Base-by-base conservation (phyloP, 2,797 vertebrate species). In the Siniperca obscura region DNA sequence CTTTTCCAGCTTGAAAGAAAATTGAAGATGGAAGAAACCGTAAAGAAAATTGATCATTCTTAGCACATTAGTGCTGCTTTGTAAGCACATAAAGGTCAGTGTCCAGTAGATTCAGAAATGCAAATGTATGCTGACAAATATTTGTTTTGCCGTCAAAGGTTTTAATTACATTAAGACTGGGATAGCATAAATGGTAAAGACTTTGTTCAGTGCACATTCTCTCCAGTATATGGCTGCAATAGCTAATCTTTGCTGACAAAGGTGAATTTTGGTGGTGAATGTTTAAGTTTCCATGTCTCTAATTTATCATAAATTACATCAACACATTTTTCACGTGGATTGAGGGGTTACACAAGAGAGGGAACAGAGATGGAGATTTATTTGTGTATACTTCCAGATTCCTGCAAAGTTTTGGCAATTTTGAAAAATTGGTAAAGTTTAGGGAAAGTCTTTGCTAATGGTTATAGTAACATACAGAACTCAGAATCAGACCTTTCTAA, bases 231-330 rank as follows among this genome's bases (percentile, higher is more conserved):
- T 46, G 16, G 19, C 42, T 30, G 36, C 48, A 62, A 7, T 27
- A 7, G 48, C 27, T 76, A 17, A 68, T 65, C 60, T 48, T 5
- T 2, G 12, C 27, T 70, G 81, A 86, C 80, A 70, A 27, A 27
- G 66, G 77, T 52, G 3, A 3, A 74, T 71, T 61, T 71, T 3
- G 9, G 62, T 56, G 12, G 12, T 64, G 44, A 67, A 44, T 86
- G 73, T 82, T 86, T 84, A 73, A 56, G 36, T 61, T 60, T 68
- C 7, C 3, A 21, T 73, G 65, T 73, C 69, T 72, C 19, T 65
- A 70, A 80, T 83, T 75, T n/a, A 73, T 84, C 70, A 64, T 57
- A 50, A 65, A 71, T 68, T n/a, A 61, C 59, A 59, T 78, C 19
- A 74, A 83, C 65, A 56, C 7, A 56, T 62, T 57, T 76, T 77